These are phyloP conservation scores for Panthera uncia DNA, from an alignment of 2,113 vertebrate species.

Conservation along the genomic window DNA sequence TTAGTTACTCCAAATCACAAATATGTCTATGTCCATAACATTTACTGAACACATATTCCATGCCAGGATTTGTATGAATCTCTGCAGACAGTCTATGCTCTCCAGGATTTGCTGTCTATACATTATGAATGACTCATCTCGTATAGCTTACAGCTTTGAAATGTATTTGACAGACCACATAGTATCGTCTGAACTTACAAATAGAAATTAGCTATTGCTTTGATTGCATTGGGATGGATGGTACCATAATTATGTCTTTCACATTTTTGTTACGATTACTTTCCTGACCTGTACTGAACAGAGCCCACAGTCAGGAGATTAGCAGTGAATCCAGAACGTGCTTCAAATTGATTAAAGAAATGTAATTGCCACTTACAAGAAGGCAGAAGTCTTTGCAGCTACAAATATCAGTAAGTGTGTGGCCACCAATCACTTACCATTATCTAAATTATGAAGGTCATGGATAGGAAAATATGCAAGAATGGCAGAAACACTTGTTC, in stretches of 20 bases:
- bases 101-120: background rate
- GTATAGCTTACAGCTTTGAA: conserved; percentile 10
- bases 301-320: background rate
- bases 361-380: conserved; percentile 60
- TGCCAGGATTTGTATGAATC: background rate
- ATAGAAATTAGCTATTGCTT: conserved; percentile 55
- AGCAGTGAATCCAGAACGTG: conserved; percentile 3
- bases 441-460: conserved; percentile 53
- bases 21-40: background rate
- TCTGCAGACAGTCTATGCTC: background rate
- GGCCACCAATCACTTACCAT: conserved; percentile 25
- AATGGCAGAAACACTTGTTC: conserved; percentile 51
- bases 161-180: conserved; percentile 16
- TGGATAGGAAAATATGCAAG: background rate
- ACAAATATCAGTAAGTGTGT: conserved; percentile 23
- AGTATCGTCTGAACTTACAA: conserved; percentile 40
- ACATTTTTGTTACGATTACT: conserved; percentile 64
- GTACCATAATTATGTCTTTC: conserved; percentile 42
- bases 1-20: background rate
- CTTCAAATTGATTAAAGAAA: conserved; percentile 66
- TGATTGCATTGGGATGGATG: conserved; percentile 40
- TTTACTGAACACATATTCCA: background rate
- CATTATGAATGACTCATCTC: background rate
- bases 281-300: conserved; percentile 32
- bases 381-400: conserved; percentile 57